These are phyloP conservation scores for Phalacrocorax carbo DNA, from an alignment of 2,113 vertebrate species.

Conservation along the genomic window DNA sequence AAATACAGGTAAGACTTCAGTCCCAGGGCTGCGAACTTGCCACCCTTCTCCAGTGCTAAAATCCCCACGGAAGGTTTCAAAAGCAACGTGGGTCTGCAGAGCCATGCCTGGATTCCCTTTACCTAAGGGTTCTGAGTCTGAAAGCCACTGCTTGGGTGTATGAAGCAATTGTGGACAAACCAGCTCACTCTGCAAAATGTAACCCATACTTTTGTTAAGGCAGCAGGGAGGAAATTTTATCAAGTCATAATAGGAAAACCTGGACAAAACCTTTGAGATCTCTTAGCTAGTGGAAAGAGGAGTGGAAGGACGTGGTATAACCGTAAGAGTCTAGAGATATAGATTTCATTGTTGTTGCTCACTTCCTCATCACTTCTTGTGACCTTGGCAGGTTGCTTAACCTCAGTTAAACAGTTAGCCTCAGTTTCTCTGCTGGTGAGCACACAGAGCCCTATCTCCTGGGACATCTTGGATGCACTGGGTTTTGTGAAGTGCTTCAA, in stretches of 20 bases:
- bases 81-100: background rate
- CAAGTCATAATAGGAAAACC: background rate
- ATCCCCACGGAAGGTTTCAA: background rate
- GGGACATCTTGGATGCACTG: rapidly evolving
- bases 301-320: background rate
- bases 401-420: background rate
- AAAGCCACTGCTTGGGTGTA: background rate
- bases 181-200: background rate
- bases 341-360: background rate
- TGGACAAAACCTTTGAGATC: background rate
- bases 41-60: background rate
- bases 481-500: background rate
- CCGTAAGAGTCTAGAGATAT: background rate
- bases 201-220: background rate
- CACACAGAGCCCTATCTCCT: background rate
- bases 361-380: background rate
- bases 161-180: background rate
- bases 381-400: background rate
- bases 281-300: background rate
- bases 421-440: background rate
- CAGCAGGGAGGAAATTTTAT: background rate
- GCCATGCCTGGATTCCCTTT: background rate
- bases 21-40: background rate
- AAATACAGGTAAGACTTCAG: background rate
- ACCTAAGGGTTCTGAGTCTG: background rate